phyloP scores from a whole-genome alignment of 2,113 vertebrate genomes.

The Poeciliopsis occidentalis region DNA sequence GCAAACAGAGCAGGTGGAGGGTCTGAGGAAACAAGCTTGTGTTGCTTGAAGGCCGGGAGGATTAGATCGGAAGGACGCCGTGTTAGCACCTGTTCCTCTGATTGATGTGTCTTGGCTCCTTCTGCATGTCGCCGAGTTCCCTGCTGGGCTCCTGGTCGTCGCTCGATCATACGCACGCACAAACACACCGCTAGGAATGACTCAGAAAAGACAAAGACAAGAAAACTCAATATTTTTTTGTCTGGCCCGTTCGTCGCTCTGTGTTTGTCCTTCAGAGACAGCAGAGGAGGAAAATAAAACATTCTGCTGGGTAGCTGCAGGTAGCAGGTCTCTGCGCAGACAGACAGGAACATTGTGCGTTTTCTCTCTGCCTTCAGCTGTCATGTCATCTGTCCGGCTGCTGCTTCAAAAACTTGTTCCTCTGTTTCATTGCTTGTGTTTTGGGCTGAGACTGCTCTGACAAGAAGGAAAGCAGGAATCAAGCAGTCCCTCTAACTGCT shows the following conservation, averaged over 20 bases:
- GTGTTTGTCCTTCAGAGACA: constrained; percentile 40
- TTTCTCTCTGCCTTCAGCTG: constrained; percentile 44
- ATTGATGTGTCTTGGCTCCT: constrained; percentile 73
- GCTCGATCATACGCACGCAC: constrained; percentile 12
- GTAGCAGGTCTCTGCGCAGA: constrained; percentile 22
- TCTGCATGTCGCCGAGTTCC: constrained; percentile 47
- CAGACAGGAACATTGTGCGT: constrained; percentile 47
- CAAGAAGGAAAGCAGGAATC: constrained; percentile 22
- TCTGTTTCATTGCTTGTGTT: constrained; percentile 39
- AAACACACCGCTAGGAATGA: constrained; percentile 9
- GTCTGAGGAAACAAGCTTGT: constrained; percentile 36
- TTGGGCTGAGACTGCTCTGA: constrained; percentile 23
- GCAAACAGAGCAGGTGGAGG: constrained; percentile 43
- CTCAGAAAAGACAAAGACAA: constrained; percentile 30
- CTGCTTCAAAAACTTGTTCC: constrained; percentile 39
- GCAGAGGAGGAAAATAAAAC: constrained; percentile 27
- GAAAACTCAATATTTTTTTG: constrained; percentile 7
- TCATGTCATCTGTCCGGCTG: constrained; percentile 52
- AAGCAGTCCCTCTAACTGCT: background rate
- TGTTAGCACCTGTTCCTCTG: constrained; percentile 64
- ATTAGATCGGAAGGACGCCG: constrained; percentile 42
- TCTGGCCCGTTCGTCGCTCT: constrained; percentile 11
- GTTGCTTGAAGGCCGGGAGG: constrained; percentile 30
- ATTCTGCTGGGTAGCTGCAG: constrained; percentile 39
- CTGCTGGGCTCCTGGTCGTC: constrained; percentile 36